Evolutionary conservation across 2,888 invertebrate genomes (phyloP).

Genomic region (Ormyrus thymus): DNA sequence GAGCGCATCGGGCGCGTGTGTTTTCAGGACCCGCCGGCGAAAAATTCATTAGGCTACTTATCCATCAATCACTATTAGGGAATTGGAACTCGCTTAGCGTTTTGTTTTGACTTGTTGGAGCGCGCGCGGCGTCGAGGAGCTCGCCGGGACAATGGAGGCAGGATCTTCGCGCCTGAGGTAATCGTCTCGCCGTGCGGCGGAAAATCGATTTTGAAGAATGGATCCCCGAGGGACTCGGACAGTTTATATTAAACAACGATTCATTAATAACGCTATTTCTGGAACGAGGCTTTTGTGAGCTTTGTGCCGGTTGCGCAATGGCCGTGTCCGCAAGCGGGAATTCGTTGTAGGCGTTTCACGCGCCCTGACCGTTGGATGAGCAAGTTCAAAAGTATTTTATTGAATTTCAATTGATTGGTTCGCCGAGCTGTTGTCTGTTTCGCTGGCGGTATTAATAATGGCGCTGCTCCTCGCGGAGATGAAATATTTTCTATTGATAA

Average conservation of each 20-base stretch:
- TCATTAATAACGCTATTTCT: conserved; percentile 50
- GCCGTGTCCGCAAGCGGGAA: neutral
- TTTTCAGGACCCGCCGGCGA: conserved; percentile 56
- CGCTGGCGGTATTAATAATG: no score
- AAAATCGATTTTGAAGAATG: conserved; percentile 52
- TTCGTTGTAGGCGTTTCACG: conserved; percentile 4
- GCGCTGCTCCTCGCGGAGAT: no score
- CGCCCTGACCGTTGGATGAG: conserved; percentile 13
- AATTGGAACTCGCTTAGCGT: conserved; percentile 40
- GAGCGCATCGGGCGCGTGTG: neutral
- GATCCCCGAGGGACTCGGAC: conserved; percentile 36
- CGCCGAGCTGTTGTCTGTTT: no score
- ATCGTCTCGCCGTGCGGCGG: conserved; percentile 19
- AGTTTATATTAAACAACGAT: conserved; percentile 53
- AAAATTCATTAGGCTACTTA: conserved; percentile 72
- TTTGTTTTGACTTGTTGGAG: conserved; percentile 50
- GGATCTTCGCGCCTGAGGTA: conserved; percentile 53
- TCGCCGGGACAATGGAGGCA: neutral
- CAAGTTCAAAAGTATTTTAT: conserved; percentile 39
- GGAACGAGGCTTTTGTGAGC: conserved; percentile 7
- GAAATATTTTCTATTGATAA: no score
- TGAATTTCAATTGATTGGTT: conserved; percentile 16
- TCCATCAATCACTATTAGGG: conserved; percentile 74
- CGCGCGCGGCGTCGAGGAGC: neutral
- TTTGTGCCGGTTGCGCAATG: conserved; percentile 16